These are phyloP conservation scores for Threskiornis aethiopicus DNA, from an alignment of 2,797 vertebrate genomes.

Conservation along the genomic window DNA sequence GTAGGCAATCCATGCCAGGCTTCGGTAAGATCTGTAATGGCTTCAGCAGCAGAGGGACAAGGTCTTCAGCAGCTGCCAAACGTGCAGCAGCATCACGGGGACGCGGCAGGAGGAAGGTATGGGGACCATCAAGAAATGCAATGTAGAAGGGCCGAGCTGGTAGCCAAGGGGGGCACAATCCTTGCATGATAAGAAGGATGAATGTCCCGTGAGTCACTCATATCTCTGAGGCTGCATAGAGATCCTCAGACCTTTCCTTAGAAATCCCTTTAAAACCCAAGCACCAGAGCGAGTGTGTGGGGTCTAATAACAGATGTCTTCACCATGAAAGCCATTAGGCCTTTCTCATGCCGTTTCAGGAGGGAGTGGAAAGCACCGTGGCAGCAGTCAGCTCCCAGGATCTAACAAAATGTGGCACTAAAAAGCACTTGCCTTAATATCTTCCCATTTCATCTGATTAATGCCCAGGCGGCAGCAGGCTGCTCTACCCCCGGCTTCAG, in stretches of 20 bases:
- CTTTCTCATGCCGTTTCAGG: background rate
- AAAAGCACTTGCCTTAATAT: background rate
- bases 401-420: background rate
- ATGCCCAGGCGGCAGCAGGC: background rate
- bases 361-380: background rate
- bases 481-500: background rate
- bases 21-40: background rate
- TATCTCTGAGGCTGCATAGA: background rate
- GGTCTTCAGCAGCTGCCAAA: background rate
- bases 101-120: background rate
- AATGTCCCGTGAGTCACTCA: background rate
- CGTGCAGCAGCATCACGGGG: too few relatives aligned
- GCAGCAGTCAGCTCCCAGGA: background rate
- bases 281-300: rapidly evolving
- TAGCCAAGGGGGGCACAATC: too few relatives aligned
- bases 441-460: background rate
- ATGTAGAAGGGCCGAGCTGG: background rate
- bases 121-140: background rate
- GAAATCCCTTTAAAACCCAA: background rate
- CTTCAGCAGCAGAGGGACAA: background rate
- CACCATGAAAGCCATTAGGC: background rate
- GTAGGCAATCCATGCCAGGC: background rate
- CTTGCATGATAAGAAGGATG: background rate
- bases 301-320: background rate
- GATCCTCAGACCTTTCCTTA: background rate